Base-by-base conservation (phyloP, 2,113 vertebrate species). In the Perca fluviatilis region DNA sequence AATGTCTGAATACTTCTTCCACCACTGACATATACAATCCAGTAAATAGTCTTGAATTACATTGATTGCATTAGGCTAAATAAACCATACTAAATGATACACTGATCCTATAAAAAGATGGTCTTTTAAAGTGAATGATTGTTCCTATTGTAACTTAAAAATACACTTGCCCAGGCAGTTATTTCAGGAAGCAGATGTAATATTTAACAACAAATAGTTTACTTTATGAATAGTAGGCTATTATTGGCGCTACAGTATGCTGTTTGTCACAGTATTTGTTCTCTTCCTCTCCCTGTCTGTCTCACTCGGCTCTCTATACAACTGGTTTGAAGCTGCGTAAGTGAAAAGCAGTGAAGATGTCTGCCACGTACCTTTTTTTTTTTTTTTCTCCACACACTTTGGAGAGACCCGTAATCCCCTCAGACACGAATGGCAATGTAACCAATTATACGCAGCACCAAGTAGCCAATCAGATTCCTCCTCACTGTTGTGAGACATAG, bases 401-500 rank as follows among this genome's bases (percentile, higher is more conserved):
- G 15, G 61, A 83, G 54, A 65, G 56, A 74, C 25, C 40, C 6
- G 4, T 76, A 86, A 85, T 78, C 73, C 57, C 64, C n/a, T 1
- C 46, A 74, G 62, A 78, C 75, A 69, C 56, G 66, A 83, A 84
- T 43, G 79, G 30, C 79, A 50, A 3, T 84, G 82, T 84, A 77
- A 80, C 65, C 73, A 69, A 51, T 80, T 74, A 64, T 40, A 78
- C 72, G 6, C 53, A 5, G 16, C 56, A 43, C 61, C 74, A 81
- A 79, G 65, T 73, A 86, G 71, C 84, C 88, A 86, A 86, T 91
- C 87, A 73, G 89, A 90, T 80, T 75, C 49, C 61, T 75, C 43
- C 61, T 77, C 79, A 58, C 84, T 78, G 65, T 69, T 92, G 86
- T 75, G 84, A 80, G 74, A 78, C 50, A 66, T 67, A 83, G 86